Percentiles rank a stretch among this genome's conserved stretches.
Conservation (phyloP, 2,113 vertebrate species). For the Lepidothrix coronata region DNA sequence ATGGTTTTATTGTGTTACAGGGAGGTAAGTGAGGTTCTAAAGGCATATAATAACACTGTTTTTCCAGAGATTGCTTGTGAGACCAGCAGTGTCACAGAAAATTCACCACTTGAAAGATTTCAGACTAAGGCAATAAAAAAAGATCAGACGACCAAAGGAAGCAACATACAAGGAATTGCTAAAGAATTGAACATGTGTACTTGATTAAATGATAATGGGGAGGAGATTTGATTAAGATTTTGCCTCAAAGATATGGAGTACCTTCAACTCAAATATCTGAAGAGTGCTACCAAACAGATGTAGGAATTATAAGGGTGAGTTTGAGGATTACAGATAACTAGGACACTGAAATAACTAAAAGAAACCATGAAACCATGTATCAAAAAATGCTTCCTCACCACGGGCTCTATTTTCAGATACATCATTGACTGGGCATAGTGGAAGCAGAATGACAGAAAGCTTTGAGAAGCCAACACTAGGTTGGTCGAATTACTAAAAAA, state of each 20-base stretch:
- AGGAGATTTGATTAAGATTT: background rate
- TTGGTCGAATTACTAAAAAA: background rate
- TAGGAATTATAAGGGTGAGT: background rate
- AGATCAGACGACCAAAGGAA: background rate
- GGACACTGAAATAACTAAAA: background rate
- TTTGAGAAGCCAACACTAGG: background rate
- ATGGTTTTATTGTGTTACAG: background rate
- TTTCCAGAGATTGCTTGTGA: background rate
- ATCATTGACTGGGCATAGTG: background rate
- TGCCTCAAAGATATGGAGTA: background rate
- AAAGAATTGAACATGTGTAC: background rate
- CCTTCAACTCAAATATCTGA: background rate
- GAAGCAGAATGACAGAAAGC: background rate
- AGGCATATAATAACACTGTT: background rate
- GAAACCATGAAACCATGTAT: background rate
- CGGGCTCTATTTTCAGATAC: background rate
- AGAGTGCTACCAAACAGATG: background rate
- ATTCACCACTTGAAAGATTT: background rate
- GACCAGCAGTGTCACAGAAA: background rate
- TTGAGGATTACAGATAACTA: background rate
- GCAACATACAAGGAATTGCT: background rate
- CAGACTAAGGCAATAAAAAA: background rate
- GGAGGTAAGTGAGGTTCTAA: background rate
- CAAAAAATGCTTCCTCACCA: background rate
- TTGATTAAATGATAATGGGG: background rate